Conservation (phyloP, 2,113 vertebrate species). For the Microcebus tavaratra region DNA sequence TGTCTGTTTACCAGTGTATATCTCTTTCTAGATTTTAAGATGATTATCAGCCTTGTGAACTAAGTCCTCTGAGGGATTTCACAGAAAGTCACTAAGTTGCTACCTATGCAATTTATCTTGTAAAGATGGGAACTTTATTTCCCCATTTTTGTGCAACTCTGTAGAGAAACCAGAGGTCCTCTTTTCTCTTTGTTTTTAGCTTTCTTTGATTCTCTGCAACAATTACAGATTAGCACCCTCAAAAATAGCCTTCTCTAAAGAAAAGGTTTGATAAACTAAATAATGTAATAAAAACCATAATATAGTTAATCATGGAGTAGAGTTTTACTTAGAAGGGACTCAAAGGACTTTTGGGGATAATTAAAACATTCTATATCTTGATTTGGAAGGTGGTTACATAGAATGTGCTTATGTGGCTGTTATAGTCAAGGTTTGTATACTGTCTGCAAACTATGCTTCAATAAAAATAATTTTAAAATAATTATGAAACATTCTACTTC, state of each 20-base stretch:
- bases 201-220: not conserved
- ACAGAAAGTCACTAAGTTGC: not conserved
- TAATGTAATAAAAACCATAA: not conserved
- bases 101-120: not conserved
- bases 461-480: not conserved
- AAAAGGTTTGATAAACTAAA: not conserved
- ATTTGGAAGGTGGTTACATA: not conserved
- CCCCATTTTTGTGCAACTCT: not conserved
- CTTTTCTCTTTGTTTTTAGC: not conserved
- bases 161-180: not conserved
- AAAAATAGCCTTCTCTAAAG: not conserved
- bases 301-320: not conserved
- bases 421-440: not conserved
- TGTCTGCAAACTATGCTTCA: not conserved
- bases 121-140: not conserved
- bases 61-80: not conserved
- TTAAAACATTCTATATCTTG: not conserved
- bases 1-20: not conserved
- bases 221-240: not conserved
- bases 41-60: not conserved
- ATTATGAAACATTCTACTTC: not conserved
- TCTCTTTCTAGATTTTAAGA: not conserved
- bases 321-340: not conserved
- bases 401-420: not conserved
- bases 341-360: not conserved